These are phyloP conservation scores for Trachelus tabidus DNA, from an alignment of 2,888 invertebrate genomes.

Conservation along the genomic window DNA sequence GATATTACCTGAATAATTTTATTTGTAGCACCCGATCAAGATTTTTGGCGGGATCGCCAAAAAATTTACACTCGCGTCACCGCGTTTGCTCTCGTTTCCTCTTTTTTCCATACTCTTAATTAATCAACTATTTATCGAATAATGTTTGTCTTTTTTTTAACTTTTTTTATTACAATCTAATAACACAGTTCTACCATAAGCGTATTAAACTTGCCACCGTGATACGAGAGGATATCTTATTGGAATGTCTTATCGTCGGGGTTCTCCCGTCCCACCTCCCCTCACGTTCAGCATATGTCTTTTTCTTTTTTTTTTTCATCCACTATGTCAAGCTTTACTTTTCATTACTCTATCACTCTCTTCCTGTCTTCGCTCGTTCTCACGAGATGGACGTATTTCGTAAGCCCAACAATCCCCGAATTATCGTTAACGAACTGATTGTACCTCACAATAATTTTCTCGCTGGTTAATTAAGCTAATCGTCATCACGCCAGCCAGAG, in stretches of 20 bases:
- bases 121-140: not conserved
- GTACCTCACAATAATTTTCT: not conserved
- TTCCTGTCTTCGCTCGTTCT: not conserved
- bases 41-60: not conserved
- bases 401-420: not conserved
- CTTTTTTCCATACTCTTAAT: not conserved
- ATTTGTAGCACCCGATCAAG: not conserved
- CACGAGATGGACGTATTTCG: not conserved
- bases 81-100: not conserved
- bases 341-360: not conserved
- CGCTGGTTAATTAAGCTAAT: not conserved
- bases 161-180: conserved; percentile 5
- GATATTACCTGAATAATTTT: too few species aligned
- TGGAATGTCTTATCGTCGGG: not conserved
- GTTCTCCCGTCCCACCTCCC: not conserved
- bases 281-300: not conserved
- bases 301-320: not conserved
- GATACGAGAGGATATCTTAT: not conserved
- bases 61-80: not conserved
- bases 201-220: conserved; percentile 14
- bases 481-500: not conserved
- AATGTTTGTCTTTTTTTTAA: not conserved
- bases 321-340: not conserved
- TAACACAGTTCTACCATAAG: conserved; percentile 24
- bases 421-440: not conserved